phyloP scores from a whole-genome alignment of 2,888 invertebrate species.

The Hyppa rectilinea region DNA sequence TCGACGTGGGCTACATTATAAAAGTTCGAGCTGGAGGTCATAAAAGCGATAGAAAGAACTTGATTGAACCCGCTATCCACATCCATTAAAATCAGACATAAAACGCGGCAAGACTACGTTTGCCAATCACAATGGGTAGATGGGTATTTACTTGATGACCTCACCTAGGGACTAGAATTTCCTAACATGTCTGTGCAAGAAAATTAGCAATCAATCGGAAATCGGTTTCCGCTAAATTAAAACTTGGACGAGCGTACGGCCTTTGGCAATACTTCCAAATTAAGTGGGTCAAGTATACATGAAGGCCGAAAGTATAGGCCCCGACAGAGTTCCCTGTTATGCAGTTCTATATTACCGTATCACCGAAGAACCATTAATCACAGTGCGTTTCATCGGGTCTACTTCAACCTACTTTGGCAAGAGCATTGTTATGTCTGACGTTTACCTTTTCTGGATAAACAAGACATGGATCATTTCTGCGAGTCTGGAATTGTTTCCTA shows the following conservation, averaged over 20 bases:
- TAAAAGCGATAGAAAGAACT: slow-evolving; percentile 19
- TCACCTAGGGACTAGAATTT: slow-evolving; percentile 52
- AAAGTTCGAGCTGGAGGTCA: slow-evolving; percentile 10
- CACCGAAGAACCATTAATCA: slow-evolving; percentile 82
- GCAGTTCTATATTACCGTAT: slow-evolving; percentile 82
- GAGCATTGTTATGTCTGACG: slow-evolving; percentile 71
- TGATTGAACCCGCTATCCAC: slow-evolving; percentile 19
- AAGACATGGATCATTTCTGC: slow-evolving; percentile 75
- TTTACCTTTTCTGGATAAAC: slow-evolving; percentile 73
- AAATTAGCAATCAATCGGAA: slow-evolving; percentile 77
- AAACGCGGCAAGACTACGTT: slow-evolving; percentile 28
- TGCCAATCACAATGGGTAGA: slow-evolving; percentile 40
- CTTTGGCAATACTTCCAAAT: slow-evolving; percentile 77
- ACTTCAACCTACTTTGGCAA: slow-evolving; percentile 74
- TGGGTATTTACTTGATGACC: slow-evolving; percentile 52
- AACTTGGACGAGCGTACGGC: slow-evolving; percentile 72
- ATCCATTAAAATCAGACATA: slow-evolving; percentile 27
- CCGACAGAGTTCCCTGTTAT: slow-evolving; percentile 73
- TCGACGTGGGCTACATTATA: slow-evolving; percentile 66
- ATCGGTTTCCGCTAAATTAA: slow-evolving; percentile 77
- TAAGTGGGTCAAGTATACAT: slow-evolving; percentile 87
- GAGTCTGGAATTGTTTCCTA: slow-evolving; percentile 49
- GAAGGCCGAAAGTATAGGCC: slow-evolving; percentile 79
- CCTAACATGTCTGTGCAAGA: slow-evolving; percentile 64
- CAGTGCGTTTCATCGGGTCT: slow-evolving; percentile 74